These are phyloP conservation scores for Catalaphyllia jardinei DNA, from an alignment of 64 coral and sea anemone genomes.

Conservation along the genomic window DNA sequence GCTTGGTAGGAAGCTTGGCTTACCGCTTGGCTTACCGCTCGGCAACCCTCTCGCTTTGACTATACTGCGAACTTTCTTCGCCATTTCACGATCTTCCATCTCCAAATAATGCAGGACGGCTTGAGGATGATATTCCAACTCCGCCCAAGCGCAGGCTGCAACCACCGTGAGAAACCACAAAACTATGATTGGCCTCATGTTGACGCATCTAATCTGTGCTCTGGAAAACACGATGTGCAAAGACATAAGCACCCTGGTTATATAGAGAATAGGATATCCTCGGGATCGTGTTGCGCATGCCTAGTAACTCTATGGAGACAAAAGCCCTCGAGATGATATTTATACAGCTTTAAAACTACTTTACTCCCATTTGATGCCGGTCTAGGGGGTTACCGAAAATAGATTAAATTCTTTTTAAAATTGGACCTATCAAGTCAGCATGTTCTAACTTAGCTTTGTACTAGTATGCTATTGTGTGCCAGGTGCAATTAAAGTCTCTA, in stretches of 20 bases:
- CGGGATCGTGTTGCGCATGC: not conserved
- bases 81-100: conserved; percentile 5
- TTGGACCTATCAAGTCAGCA: not conserved
- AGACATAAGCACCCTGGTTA: not conserved
- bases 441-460: not conserved
- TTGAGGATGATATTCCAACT: not conserved
- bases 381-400: not conserved
- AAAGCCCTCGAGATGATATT: not conserved
- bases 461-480: not conserved
- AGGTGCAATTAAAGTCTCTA: not conserved
- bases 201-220: not conserved
- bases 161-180: not conserved
- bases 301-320: not conserved
- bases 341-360: conserved; percentile 7
- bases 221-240: conserved; percentile 19
- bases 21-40: not conserved
- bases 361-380: not conserved
- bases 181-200: not conserved
- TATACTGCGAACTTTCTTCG: not conserved
- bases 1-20: not conserved
- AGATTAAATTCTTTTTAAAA: not conserved
- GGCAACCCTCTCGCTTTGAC: not conserved
- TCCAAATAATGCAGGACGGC: not conserved
- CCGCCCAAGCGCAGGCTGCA: not conserved
- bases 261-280: not conserved